Evolutionary conservation across 1,140 invertebrate genomes (phyloP), one percentile per base, ranked within the genome.

Genomic region (Hylaeus volcanicus): DNA sequence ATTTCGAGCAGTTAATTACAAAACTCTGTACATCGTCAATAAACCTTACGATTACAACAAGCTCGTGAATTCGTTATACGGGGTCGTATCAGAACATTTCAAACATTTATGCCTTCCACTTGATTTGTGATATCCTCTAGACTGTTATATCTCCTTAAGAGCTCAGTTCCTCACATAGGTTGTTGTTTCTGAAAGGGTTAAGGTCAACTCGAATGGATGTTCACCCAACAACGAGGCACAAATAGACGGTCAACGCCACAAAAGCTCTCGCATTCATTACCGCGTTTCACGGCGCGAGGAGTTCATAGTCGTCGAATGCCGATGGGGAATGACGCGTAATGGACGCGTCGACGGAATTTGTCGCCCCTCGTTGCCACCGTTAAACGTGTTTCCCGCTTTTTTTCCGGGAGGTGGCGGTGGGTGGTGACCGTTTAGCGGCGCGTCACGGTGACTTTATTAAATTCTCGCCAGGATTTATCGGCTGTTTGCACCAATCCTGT

Each of bases 381-480:
- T 84, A 75, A 85, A 81, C 73, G 78, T 53, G 45, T 85, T 85
- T 85, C 74, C 69, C 39, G 61, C 53, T 61, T 85, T 85, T 84
- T 85, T 76, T 39, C 5, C 6, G n/a, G 41, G 37, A 3, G 5
- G 9, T 37, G 11, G n/a, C 43, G 55, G 71, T 26, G 51, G 72
- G 51, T 26, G 26, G 26, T 26, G 48, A 43, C 51, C 65, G 85
- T 85, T 86, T 74, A 75, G 74, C 60, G 45, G 60, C 41, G 69
- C 80, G 84, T 82, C 84, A 78, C 60, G 66, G 84, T 56, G 79
- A 86, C 85, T 86, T 86, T 86, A 86, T 86, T 86, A 86, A 86
- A 86, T 86, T 86, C 84, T 79, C 79, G 72, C 72, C 58, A 75
- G 71, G 80, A 86, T 86, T 86, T 86, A 86, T 86, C 84, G 85